These are phyloP conservation scores for Pogoniulus pusillus DNA, from an alignment of 2,797 vertebrate genomes.

Conservation along the genomic window DNA sequence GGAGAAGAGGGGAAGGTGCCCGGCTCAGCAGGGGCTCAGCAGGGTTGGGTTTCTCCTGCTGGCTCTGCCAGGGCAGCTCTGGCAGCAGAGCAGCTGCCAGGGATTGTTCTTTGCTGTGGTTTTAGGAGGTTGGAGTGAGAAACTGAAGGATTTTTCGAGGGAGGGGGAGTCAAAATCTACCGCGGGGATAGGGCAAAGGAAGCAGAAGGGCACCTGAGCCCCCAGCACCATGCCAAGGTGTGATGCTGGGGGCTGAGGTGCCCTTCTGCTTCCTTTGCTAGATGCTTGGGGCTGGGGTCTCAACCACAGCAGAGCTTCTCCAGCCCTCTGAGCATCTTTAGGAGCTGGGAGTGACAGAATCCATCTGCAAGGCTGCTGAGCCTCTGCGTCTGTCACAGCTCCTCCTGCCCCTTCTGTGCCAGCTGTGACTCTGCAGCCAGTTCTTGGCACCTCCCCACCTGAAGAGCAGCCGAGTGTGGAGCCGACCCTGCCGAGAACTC, in stretches of 20 bases:
- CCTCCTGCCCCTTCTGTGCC: not conserved
- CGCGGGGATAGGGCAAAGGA: too few species aligned
- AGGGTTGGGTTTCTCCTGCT: not conserved
- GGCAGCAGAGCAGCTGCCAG: not conserved
- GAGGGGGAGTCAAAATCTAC: too few species aligned
- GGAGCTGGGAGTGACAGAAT: not conserved
- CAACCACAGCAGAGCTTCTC: too few species aligned
- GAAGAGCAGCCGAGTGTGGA: not conserved
- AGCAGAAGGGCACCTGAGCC: not conserved
- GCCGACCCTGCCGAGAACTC: not conserved
- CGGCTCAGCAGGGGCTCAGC: not conserved
- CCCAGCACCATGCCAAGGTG: accelerated
- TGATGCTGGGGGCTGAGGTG: not conserved
- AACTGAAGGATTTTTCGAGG: not conserved
- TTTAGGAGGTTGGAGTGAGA: not conserved
- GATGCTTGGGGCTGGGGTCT: too few species aligned
- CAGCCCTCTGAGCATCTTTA: too few species aligned
- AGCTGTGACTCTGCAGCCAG: not conserved
- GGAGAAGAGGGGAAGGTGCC: not conserved
- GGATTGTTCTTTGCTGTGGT: not conserved
- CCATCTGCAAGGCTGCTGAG: accelerated
- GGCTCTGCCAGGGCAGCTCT: not conserved
- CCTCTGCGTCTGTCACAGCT: not conserved
- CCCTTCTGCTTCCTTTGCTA: not conserved
- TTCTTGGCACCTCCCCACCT: not conserved